These are phyloP conservation scores for Euzetes globulus DNA, from an alignment of 2,888 invertebrate genomes.

Conservation along the genomic window DNA sequence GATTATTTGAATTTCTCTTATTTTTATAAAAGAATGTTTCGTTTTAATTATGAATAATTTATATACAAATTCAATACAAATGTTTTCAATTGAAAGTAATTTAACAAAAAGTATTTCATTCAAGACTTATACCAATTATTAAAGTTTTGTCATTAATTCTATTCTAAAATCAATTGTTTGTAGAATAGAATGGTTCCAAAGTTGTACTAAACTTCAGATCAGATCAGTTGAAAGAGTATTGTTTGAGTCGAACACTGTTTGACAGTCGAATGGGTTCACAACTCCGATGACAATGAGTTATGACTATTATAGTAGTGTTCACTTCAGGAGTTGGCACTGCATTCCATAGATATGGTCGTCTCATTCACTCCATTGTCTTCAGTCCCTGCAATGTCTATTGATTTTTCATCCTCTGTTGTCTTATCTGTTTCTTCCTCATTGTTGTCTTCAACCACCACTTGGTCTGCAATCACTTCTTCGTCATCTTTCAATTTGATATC, in stretches of 20 bases:
- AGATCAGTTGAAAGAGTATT: neutral
- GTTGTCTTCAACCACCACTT: neutral
- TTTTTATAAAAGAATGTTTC: too few species aligned
- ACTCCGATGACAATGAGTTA: conserved; percentile 14
- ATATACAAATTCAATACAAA: too few species aligned
- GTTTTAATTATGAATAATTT: too few species aligned
- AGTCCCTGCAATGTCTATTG: neutral
- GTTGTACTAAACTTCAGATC: too few species aligned
- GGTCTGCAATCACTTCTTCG: neutral
- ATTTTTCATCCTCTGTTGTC: neutral
- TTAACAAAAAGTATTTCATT: too few species aligned
- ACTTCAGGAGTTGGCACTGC: neutral
- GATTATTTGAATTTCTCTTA: too few species aligned
- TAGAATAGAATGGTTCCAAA: too few species aligned
- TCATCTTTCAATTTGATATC: neutral
- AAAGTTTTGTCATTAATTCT: neutral
- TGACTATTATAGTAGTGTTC: neutral
- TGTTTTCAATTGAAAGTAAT: too few species aligned
- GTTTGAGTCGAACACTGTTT: neutral
- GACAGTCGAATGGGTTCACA: neutral
- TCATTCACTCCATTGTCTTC: conserved; percentile 4
- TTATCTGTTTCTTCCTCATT: neutral
- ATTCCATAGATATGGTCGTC: conserved; percentile 14
- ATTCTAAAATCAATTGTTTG: too few species aligned
- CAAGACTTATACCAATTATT: too few species aligned